Evolutionary conservation across 2,113 vertebrate genomes (phyloP), one percentile per base, ranked within the genome.

Genomic region (Nothobranchius kuhntae): DNA sequence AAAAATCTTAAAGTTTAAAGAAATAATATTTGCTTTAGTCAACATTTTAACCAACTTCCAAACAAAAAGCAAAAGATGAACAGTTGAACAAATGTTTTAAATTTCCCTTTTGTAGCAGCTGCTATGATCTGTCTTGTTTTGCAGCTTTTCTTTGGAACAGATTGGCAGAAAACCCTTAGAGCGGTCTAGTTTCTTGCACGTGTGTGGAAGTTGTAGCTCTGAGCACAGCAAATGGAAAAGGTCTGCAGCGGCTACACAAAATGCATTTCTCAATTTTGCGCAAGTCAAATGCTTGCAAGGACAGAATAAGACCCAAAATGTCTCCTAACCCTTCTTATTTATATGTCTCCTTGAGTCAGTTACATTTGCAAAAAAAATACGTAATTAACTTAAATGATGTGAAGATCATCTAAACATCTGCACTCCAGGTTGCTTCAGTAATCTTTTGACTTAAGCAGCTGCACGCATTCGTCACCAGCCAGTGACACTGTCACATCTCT

Each of bases 141-240:
- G 11, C 48, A 60, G 38, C 42, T 58, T 24, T 53, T 63, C 61
- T 72, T 77, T 68, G 53, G 72, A 57, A 17, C 46, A 58, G 52
- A 50, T 75, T 68, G 73, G 56, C 57, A 75, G 56, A 54, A 58
- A 64, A 71, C 9, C 58, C 5, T 11, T 56, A 21, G 1, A 5
- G 36, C 0, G 36, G 36, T 40, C 38, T 40, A 30, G 26, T 54
- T 77, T 70, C 68, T 24, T 75, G 61, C 71, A 46, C 74, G 67
- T 24, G 12, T 77, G 72, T 55, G 61, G 66, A 65, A 36, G 30
- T 68, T 35, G 17, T 35, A 53, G 61, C 75, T 65, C 15, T 2
- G 0, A 45, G 15, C 44, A 65, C 26, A 52, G 38, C 15, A 73
- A 63, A 71, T 68, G 9, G 45, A 45, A 30, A 24, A 60, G 8